Percentiles rank a stretch among this genome's conserved stretches.
phyloP scores from a whole-genome alignment of 2,797 vertebrate genomes.

The Sebastiscus tertius region DNA sequence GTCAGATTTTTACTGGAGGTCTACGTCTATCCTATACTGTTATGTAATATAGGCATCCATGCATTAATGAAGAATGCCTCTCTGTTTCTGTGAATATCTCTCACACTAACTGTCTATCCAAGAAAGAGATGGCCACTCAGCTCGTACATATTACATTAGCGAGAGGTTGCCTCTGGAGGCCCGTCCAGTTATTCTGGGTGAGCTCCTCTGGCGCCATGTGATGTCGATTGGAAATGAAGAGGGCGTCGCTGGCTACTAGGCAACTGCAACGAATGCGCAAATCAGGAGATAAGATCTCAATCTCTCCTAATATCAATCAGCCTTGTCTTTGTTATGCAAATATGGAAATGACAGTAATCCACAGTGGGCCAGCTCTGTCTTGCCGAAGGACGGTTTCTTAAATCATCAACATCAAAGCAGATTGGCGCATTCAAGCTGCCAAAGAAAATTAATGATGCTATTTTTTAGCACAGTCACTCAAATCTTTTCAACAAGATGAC shows the following conservation, averaged over 20 bases:
- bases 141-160: slow-evolving; percentile 54
- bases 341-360: slow-evolving; percentile 51
- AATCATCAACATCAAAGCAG: slow-evolving; percentile 64
- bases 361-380: slow-evolving; percentile 36
- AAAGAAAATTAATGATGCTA: slow-evolving; percentile 47
- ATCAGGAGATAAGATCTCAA: slow-evolving; percentile 51
- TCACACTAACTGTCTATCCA: slow-evolving; percentile 5
- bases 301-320: slow-evolving; percentile 38
- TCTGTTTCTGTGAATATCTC: slow-evolving; percentile 28
- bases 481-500: slow-evolving; percentile 38
- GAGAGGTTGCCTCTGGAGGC: slow-evolving; percentile 56
- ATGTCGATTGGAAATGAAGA: slow-evolving; percentile 63
- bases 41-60: slow-evolving; percentile 23
- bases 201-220: slow-evolving; percentile 63
- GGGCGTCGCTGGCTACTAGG: slow-evolving; percentile 60
- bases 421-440: slow-evolving; percentile 24
- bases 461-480: slow-evolving; percentile 32
- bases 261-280: slow-evolving; percentile 55
- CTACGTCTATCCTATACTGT: background rate
- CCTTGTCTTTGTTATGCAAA: slow-evolving; percentile 68
- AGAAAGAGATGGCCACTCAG: slow-evolving; percentile 40
- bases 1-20: background rate
- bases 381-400: slow-evolving; percentile 55
- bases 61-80: slow-evolving; percentile 16
- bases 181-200: slow-evolving; percentile 66